Base-by-base conservation (phyloP, 2,113 vertebrate genomes). In the Erinaceus europaeus region DNA sequence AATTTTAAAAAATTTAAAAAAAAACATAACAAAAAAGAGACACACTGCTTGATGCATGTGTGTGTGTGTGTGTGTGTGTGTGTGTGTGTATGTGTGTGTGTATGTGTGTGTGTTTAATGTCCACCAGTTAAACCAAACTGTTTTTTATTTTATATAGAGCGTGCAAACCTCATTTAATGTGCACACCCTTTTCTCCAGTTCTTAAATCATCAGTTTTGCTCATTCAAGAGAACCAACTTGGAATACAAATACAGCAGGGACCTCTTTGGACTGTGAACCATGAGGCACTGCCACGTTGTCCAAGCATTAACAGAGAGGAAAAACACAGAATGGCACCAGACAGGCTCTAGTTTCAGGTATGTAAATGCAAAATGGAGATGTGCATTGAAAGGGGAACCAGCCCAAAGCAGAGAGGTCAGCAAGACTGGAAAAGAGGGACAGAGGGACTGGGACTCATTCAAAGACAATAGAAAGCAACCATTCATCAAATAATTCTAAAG, bases 171-270 rank as follows among this genome's bases (percentile, higher is more conserved):
- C 2, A 38, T 34, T 87, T 90, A 90, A 44, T 42, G 5, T 86
- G 75, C 29, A 25, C 72, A 15, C 4, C 46, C 46, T 93, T 92
- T 91, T 12, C 53, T 38, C 29, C 11, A 2, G n/a, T 34, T 32
- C 72, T 91, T 86, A 88, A 73, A 90, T 59, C 6, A 40, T 34
- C 44, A 90, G 90, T 59, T 85, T 77, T 83, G 68, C 52, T 84
- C 23, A 78, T 40, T 34, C 1, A 23, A 52, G 23, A 20, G 64
- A 53, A 94, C 48, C 14, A 92, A 48, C 68, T 90, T 21, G 44
- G 53, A 93, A 92, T 9, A 88, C 29, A 90, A 94, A 72, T 14
- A 64, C 65, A 86, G 79, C 42, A 34, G 6, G 2, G 8, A 85
- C 12, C 55, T 91, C 61, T 89, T 91, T 25, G 34, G 81, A 44